Conservation (phyloP, 2,888 invertebrate genomes). For the Dichetophora obliterata region DNA sequence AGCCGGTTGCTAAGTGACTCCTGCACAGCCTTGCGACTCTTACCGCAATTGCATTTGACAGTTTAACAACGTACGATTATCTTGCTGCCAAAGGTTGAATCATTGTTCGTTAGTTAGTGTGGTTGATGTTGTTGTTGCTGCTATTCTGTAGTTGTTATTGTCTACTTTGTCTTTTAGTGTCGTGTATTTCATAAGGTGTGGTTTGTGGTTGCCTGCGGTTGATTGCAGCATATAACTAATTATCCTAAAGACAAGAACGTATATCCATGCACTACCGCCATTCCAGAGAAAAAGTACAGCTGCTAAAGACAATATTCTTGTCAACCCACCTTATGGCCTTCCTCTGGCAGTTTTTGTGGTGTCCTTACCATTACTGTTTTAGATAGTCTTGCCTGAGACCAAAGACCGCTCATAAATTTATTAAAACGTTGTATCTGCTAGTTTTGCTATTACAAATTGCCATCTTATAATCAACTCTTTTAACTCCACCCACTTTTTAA, state of each 20-base stretch:
- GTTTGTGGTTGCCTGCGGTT: not conserved
- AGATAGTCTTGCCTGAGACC: no score
- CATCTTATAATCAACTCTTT: no score
- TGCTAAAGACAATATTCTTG: not conserved
- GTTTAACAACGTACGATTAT: constrained; percentile 5
- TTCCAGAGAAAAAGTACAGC: no score
- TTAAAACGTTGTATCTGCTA: no score
- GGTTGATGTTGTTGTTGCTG: not conserved
- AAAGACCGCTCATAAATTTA: no score
- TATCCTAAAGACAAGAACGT: no score
- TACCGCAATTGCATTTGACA: constrained; percentile 9
- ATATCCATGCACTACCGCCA: no score
- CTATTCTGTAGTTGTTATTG: not conserved
- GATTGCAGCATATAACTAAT: no score
- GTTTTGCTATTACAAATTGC: no score
- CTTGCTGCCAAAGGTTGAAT: not conserved
- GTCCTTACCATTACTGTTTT: no score
- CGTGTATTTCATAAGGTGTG: not conserved
- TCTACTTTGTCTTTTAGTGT: not conserved
- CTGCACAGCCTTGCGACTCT: not conserved
- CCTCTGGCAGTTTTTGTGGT: not conserved
- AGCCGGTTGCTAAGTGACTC: not conserved
- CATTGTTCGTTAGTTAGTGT: not conserved
- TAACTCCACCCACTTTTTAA: no score
- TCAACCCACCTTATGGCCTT: not conserved